A percentile compares a stretch with the other conserved stretches of the same genome.
Conservation (phyloP, 2,888 invertebrate genomes). For the Papilio gigon region DNA sequence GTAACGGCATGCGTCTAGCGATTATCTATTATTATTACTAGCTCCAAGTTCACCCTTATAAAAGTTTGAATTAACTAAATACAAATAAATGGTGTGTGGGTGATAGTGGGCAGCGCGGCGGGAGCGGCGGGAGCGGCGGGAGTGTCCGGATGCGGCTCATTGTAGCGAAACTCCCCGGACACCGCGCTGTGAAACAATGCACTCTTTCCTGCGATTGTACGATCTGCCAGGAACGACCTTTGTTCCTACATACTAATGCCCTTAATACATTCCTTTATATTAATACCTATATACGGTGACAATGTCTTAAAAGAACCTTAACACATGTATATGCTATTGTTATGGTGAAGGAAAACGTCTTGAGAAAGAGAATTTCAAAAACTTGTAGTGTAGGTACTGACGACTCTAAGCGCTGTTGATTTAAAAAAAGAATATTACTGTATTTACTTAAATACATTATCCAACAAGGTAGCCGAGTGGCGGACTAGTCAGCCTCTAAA, state of each 20-base stretch:
- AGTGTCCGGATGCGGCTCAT: conserved; percentile 78
- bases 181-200: conserved; percentile 72
- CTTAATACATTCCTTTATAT: conserved; percentile 44
- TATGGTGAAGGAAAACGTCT: too few species aligned
- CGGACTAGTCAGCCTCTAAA: conserved; percentile 3
- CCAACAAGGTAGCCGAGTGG: conserved; percentile 7
- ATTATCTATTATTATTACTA: neutral
- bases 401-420: too few species aligned
- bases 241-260: conserved; percentile 48
- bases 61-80: conserved; percentile 26
- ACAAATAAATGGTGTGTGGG: conserved; percentile 43
- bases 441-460: neutral
- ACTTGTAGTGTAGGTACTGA: too few species aligned
- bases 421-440: neutral
- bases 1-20: neutral
- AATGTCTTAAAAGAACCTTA: neutral
- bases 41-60: conserved; percentile 26
- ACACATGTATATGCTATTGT: too few species aligned
- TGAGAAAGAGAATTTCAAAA: too few species aligned
- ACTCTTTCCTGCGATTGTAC: conserved; percentile 79
- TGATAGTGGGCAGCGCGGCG: conserved; percentile 28
- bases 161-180: conserved; percentile 80
- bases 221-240: conserved; percentile 49
- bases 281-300: neutral
- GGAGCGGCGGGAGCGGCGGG: conserved; percentile 58